phyloP scores from a whole-genome alignment of 2,113 vertebrate genomes.

The Strix aluco region DNA sequence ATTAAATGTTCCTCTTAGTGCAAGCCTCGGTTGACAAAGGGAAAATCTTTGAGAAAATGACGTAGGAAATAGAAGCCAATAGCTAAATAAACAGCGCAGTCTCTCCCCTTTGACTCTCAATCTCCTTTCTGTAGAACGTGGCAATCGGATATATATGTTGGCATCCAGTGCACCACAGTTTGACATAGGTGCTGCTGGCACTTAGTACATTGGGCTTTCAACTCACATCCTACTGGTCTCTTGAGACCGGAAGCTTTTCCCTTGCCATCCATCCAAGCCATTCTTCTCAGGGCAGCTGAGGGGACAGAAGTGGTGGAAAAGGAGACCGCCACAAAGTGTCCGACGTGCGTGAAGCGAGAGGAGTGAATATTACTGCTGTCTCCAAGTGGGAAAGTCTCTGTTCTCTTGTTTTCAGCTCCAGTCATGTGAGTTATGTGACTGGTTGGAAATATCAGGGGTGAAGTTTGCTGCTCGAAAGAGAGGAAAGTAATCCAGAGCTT shows the following conservation, averaged over 20 bases:
- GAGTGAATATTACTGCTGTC: neutral
- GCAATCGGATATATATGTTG: neutral
- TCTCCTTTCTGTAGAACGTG: neutral
- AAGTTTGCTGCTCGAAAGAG: neutral
- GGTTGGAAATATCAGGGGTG: neutral
- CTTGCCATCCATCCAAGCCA: neutral
- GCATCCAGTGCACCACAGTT: neutral
- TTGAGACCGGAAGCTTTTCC: neutral
- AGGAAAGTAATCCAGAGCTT: constrained; percentile 18
- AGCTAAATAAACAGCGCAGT: neutral
- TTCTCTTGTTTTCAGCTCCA: neutral
- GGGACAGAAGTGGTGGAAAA: neutral
- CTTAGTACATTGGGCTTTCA: neutral
- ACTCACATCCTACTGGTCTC: neutral
- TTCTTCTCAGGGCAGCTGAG: neutral
- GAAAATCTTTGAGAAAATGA: constrained; percentile 16
- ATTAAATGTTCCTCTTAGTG: neutral
- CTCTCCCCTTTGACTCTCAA: neutral
- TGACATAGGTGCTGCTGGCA: neutral
- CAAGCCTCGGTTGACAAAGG: neutral
- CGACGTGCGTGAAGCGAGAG: neutral
- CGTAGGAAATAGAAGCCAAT: neutral
- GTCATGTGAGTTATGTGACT: neutral
- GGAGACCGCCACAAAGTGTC: neutral
- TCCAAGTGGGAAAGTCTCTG: neutral